Conservation (phyloP, 2,888 invertebrate species). For the Pristionchus maxplancki region DNA sequence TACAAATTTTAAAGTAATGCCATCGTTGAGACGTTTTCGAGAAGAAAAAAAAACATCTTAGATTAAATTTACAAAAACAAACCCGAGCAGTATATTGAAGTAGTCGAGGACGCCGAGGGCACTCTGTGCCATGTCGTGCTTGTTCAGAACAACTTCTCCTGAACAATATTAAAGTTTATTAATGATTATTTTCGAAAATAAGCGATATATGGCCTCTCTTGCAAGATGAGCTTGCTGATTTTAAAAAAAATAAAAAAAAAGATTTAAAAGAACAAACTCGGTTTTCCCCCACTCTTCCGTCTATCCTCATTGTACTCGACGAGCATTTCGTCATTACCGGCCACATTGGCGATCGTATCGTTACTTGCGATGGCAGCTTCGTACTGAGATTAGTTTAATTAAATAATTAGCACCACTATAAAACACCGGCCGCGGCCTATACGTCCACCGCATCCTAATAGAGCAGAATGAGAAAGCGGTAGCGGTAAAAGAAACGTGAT, state of each 20-base stretch:
- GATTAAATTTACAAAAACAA: too few species aligned
- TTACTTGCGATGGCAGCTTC: background rate
- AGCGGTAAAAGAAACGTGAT: too few species aligned
- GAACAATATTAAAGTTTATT: background rate
- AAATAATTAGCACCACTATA: too few species aligned
- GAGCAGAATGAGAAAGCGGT: too few species aligned
- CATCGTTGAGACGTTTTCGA: too few species aligned
- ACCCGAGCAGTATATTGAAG: constrained; percentile 45
- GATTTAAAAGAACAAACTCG: background rate
- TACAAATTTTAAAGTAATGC: too few species aligned
- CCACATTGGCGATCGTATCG: background rate
- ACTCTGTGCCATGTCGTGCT: constrained; percentile 46
- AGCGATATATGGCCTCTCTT: background rate
- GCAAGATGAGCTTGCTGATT: too few species aligned
- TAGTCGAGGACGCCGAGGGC: constrained; percentile 31
- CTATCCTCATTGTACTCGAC: constrained; percentile 21
- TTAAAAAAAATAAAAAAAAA: too few species aligned
- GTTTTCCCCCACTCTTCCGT: background rate
- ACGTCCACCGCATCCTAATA: too few species aligned
- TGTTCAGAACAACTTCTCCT: constrained; percentile 16
- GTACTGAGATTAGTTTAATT: background rate
- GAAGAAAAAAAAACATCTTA: too few species aligned
- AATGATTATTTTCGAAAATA: background rate
- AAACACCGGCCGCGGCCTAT: too few species aligned
- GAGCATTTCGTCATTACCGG: constrained; percentile 5